phyloP scores from a whole-genome alignment of 2,113 vertebrate genomes.

The Indicator indicator region DNA sequence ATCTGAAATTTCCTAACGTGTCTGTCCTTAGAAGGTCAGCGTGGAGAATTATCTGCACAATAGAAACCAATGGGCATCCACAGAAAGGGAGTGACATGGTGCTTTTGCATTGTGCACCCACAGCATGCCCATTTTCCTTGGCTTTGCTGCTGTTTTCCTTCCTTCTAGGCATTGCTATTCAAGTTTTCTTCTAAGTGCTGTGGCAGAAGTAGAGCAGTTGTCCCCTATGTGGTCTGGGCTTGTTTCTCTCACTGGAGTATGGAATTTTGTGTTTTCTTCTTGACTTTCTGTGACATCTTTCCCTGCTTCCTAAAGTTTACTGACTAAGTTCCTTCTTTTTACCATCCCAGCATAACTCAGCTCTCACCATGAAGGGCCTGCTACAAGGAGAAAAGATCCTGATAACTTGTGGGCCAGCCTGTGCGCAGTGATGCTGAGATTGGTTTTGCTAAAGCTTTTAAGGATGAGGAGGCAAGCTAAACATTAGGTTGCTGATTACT shows the following conservation, averaged over 20 bases:
- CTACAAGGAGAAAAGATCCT: background rate
- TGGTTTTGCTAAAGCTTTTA: background rate
- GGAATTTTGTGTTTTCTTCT: background rate
- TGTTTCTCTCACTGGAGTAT: background rate
- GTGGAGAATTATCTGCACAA: background rate
- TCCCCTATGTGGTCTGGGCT: accelerated
- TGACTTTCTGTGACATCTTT: background rate
- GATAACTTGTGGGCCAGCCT: background rate
- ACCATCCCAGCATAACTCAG: background rate
- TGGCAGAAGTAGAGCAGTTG: background rate
- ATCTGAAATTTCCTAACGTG: slow-evolving; percentile 45
- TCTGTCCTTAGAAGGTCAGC: slow-evolving; percentile 44
- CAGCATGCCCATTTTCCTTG: background rate
- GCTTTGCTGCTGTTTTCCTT: slow-evolving; percentile 12
- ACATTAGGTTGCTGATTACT: background rate
- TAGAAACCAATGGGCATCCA: background rate
- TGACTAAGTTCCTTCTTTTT: background rate
- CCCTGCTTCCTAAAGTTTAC: background rate
- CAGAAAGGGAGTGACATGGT: slow-evolving; percentile 4
- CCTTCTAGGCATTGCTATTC: background rate
- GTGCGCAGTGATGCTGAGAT: background rate
- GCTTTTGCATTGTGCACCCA: background rate
- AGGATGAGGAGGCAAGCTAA: background rate
- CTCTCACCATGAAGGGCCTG: background rate
- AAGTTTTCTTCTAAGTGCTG: background rate